phyloP scores from a whole-genome alignment of 2,797 vertebrate genomes.

The Tamandua tetradactyla region DNA sequence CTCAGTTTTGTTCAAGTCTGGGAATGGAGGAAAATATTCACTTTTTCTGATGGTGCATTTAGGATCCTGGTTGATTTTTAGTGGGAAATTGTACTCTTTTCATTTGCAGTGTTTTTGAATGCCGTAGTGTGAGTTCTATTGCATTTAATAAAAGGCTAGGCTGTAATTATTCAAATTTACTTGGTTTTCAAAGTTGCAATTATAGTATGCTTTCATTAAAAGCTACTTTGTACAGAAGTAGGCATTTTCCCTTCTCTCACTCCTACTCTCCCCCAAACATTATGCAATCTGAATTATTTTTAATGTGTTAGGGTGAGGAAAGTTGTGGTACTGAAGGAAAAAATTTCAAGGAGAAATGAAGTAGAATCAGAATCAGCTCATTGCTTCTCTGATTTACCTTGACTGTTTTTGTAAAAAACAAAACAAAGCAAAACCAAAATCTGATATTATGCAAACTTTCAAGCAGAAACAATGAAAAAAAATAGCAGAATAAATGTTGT shows the following conservation, averaged over 20 bases:
- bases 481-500: no score
- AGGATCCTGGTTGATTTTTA: not conserved
- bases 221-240: fast-evolving
- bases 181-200: not conserved
- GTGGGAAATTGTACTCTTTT: not conserved
- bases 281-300: not conserved
- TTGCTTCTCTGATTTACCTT: not conserved
- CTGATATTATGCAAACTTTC: not conserved
- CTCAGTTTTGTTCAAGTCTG: not conserved
- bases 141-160: not conserved
- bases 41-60: not conserved
- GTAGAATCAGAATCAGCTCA: not conserved
- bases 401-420: not conserved
- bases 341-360: not conserved
- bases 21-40: not conserved
- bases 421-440: not conserved
- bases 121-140: not conserved
- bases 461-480: not conserved
- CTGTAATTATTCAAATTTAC: not conserved
- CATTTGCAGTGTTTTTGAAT: not conserved
- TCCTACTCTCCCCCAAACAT: not conserved
- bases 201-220: fast-evolving
- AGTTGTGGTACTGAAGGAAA: not conserved
- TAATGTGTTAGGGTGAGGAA: not conserved
- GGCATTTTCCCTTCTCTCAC: not conserved